Base-by-base conservation (phyloP, 2,888 invertebrate species). In the Lithosia quadra region DNA sequence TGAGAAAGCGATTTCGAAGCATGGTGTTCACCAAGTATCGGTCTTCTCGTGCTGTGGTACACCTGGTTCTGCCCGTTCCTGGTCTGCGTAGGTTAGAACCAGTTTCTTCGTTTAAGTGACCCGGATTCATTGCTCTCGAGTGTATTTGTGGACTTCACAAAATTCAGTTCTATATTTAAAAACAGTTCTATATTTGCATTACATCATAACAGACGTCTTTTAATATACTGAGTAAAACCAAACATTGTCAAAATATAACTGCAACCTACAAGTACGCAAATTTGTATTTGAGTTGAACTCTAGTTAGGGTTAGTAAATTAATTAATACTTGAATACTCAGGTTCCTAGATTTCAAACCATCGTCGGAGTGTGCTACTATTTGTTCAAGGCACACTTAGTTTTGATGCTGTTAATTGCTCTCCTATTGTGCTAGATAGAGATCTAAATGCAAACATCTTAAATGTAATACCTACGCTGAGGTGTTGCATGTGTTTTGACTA, bases 341-440 rank as follows among this genome's bases (percentile, higher is more conserved):
- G 70, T 75, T 80, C 75, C 78, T 73, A 75, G 75, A 68, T 73
- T 79, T 80, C 79, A 74, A 64, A 72, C 77, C 77, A 71, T 77
- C 67, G 75, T 63, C 53, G 76, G 75, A 74, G 77, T 76, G 71
- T 73, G 67, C 66, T 43, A 63, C 39, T 74, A 73, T 73, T 77
- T 84, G 76, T 84, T 81, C 75, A 68, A 76, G 71, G 69, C 67
- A 77, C 70, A 79, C 71, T 81, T 75, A 67, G 63, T 72, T 75
- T 80, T 69, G 84, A 83, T 80, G 80, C 81, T 76, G 71, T 79
- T 85, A 85, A 85, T 86, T 84, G 82, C 78, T 78, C 65, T 63
- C 65, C 73, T 75, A 81, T 82, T 82, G 77, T 82, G 57, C 65
- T 66, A n/a, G 67, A 62, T 67, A 33, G 66, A 62, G 65, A 72